Evolutionary conservation across 1,140 invertebrate genomes (phyloP), one percentile per base, ranked within the genome.

Genomic region (Venturia canescens): DNA sequence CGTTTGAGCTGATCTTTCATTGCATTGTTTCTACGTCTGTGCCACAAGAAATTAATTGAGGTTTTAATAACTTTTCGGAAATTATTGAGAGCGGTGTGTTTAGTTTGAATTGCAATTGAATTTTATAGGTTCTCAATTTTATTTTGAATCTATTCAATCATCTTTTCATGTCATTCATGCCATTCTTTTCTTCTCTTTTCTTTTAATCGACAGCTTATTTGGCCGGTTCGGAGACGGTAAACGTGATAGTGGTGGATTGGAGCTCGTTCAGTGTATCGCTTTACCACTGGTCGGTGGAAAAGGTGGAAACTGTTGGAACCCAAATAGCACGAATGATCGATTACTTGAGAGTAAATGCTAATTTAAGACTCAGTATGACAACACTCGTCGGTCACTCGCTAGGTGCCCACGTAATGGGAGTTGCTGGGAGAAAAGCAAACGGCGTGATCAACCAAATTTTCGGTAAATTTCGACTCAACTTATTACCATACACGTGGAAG

Each of bases 391-490:
- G 92, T 1, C 92, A 93, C 80, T 92, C 90, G 60, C 86, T 93
- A 26, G 92, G 92, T 4, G 92, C 90, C 0, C 92, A 93, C 79
- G 84, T 93, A 27, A 88, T 89, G n/a, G n/a, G n/a, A n/a, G n/a
- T n/a, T n/a, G n/a, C n/a, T n/a, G n/a, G n/a, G 13, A 83, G 80
- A 60, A 76, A 80, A 26, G 83, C 86, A n/a, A 76, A 72, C 0
- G 63, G 21, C 7, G 81, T 76, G 63, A 76, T 88, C 16, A 78
- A 84, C 44, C 85, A 86, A 48, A 71, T 89, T 29, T 80, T 89
- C 6, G 89, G 89, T 90, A 83, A 86, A 53, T 86, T 21, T 13
- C 15, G 13, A n/a, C 3, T 3, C 2, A 53, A 53, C 15, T 53
- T 7, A 3, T 16, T 3, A 3, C 34, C 3, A 34, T 53, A 53